Evolutionary conservation across 2,888 invertebrate species (phyloP).

Genomic region (Parapristionchus giblindavisi): DNA sequence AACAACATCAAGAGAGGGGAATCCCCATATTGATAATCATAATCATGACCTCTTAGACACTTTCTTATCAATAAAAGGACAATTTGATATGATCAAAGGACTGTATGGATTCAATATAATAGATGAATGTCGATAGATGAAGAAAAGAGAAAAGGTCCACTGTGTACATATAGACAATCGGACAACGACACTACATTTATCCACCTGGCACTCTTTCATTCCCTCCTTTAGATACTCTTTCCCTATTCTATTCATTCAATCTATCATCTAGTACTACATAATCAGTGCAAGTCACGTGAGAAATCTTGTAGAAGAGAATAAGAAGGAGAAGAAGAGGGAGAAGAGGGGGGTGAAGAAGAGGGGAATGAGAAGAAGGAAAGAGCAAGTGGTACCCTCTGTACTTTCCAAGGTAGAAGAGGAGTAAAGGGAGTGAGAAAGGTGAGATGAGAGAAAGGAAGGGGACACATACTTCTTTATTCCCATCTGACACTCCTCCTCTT

Average conservation of each 20-base stretch:
- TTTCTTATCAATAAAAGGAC: not conserved
- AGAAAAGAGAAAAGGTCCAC: not conserved
- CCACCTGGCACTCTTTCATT: constrained; percentile 21
- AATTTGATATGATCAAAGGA: not conserved
- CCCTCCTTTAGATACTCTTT: not conserved
- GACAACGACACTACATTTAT: constrained; percentile 26
- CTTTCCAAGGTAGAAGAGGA: not conserved
- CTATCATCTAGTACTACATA: no score
- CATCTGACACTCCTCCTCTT: constrained; percentile 24
- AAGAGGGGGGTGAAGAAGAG: not conserved
- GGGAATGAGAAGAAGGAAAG: constrained; percentile 1
- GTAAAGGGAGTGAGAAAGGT: no score
- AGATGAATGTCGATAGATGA: not conserved
- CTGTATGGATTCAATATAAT: not conserved
- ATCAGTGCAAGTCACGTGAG: no score
- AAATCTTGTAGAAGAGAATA: no score
- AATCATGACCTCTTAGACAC: not conserved
- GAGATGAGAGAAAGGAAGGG: not conserved
- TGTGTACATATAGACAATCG: constrained; percentile 7
- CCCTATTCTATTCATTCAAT: no score
- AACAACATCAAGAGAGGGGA: not conserved
- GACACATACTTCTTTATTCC: constrained; percentile 18
- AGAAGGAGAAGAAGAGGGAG: no score
- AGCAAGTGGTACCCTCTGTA: not conserved
- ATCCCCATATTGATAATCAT: constrained; percentile 14